Evolutionary conservation across 2,888 invertebrate species (phyloP).

Genomic region (Pardosa pseudoannulata): DNA sequence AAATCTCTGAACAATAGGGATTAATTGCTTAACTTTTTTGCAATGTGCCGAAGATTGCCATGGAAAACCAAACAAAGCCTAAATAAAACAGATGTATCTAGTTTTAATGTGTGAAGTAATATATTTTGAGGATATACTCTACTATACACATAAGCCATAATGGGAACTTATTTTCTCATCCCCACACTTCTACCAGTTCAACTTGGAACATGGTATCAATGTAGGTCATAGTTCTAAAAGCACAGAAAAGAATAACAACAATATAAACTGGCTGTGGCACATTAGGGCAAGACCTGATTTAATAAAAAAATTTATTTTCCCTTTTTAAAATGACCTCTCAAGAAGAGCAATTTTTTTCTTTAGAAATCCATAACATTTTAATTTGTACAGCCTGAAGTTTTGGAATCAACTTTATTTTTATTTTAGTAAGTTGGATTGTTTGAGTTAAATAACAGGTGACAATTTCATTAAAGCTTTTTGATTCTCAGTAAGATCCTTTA

Average conservation of each 20-base stretch:
- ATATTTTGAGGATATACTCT: constrained; percentile 60
- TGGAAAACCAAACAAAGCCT: constrained; percentile 73
- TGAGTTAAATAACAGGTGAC: neutral
- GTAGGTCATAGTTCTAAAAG: constrained; percentile 58
- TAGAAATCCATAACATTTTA: neutral
- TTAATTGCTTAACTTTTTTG: constrained; percentile 50
- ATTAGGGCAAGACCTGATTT: constrained; percentile 62
- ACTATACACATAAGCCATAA: constrained; percentile 43
- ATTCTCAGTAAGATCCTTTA: neutral
- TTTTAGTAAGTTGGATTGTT: constrained; percentile 6
- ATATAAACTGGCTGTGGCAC: constrained; percentile 69
- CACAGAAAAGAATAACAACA: constrained; percentile 38
- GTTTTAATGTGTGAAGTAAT: constrained; percentile 63
- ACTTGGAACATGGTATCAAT: constrained; percentile 65
- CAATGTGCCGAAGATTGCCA: constrained; percentile 56
- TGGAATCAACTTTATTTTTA: too few species aligned
- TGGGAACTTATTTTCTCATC: constrained; percentile 56
- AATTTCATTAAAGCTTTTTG: neutral
- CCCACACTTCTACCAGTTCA: constrained; percentile 45
- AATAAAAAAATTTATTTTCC: neutral
- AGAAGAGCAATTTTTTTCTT: neutral
- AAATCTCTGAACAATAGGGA: constrained; percentile 64
- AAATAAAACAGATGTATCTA: constrained; percentile 69
- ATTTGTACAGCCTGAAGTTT: constrained; percentile 5
- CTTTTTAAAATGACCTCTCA: neutral